These are phyloP conservation scores for Poeciliopsis retropinna DNA, from an alignment of 2,113 vertebrate genomes.

Conservation along the genomic window DNA sequence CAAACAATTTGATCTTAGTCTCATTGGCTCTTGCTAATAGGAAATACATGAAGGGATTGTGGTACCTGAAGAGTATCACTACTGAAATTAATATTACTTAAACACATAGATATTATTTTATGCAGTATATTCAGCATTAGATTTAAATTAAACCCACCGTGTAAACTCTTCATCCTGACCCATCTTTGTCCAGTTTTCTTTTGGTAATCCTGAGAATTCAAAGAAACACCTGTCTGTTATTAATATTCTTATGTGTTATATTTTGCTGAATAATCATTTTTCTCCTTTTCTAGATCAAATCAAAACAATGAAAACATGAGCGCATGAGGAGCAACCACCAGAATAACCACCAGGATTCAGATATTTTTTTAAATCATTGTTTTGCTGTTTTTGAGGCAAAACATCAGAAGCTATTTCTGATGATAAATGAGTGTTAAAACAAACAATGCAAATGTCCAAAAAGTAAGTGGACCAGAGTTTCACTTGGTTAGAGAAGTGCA, in stretches of 20 bases:
- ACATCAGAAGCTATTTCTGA: conserved; percentile 9
- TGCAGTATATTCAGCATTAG: not conserved
- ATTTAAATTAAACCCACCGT: not conserved
- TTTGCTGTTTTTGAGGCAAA: conserved; percentile 30
- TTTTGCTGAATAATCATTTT: not conserved
- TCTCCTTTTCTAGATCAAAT: conserved; percentile 77
- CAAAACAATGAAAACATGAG: conserved; percentile 79
- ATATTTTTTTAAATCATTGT: not conserved
- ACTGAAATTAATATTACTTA: no score
- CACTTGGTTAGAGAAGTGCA: not conserved
- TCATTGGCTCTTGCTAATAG: not conserved
- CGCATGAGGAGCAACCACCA: conserved; percentile 15
- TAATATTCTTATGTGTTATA: no score
- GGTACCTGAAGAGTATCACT: not conserved
- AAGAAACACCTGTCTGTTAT: not conserved
- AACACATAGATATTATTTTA: not conserved
- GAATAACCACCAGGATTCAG: conserved; percentile 6
- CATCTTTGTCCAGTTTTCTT: not conserved
- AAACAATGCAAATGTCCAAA: not conserved
- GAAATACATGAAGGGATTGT: not conserved
- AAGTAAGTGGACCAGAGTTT: no score
- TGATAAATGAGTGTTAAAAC: not conserved
- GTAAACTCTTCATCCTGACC: not conserved
- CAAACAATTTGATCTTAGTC: not conserved
- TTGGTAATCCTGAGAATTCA: not conserved